A percentile compares a stretch with the other conserved stretches of the same genome.
These are phyloP conservation scores for Agrotis ipsilon DNA, from an alignment of 2,888 invertebrate genomes.

Conservation along the genomic window DNA sequence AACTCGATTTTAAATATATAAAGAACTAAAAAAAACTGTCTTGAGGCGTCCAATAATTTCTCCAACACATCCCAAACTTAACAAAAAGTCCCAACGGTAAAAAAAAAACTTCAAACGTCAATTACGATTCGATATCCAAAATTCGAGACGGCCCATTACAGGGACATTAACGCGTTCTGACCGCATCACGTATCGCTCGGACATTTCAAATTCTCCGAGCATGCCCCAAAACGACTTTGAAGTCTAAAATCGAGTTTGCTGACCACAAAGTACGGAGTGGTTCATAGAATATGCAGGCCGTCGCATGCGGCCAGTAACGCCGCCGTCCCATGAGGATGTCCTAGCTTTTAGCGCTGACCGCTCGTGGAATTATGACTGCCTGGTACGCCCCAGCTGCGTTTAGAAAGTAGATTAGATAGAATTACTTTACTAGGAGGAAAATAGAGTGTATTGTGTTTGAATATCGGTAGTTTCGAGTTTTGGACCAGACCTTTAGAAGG, in stretches of 20 bases:
- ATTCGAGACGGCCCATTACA: slow-evolving; percentile 59
- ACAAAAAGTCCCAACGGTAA: slow-evolving; percentile 20
- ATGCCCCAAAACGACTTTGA: slow-evolving; percentile 83
- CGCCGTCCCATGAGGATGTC: slow-evolving; percentile 75
- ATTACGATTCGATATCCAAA: slow-evolving; percentile 46
- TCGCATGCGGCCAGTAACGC: slow-evolving; percentile 71
- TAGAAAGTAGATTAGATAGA: slow-evolving; percentile 68
- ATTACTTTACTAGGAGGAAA: slow-evolving; percentile 61
- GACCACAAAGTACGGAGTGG: slow-evolving; percentile 82
- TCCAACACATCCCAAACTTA: neutral
- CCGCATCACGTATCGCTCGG: slow-evolving; percentile 69
- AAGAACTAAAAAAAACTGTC: no score
- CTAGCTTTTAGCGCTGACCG: slow-evolving; percentile 82
- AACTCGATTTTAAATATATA: no score
- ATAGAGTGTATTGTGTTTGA: slow-evolving; percentile 60
- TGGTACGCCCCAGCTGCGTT: slow-evolving; percentile 71
- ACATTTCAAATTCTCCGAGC: slow-evolving; percentile 66
- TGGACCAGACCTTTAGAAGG: neutral
- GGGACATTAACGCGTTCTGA: slow-evolving; percentile 58
- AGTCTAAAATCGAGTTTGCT: slow-evolving; percentile 89
- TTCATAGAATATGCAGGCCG: slow-evolving; percentile 86
- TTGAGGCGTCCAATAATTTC: neutral
- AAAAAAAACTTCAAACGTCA: slow-evolving; percentile 52
- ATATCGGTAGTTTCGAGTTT: slow-evolving; percentile 35
- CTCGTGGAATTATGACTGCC: slow-evolving; percentile 76